Evolutionary conservation across 2,797 vertebrate genomes (phyloP), one percentile per base, ranked within the genome.

Genomic region (Lutjanus campechanus): DNA sequence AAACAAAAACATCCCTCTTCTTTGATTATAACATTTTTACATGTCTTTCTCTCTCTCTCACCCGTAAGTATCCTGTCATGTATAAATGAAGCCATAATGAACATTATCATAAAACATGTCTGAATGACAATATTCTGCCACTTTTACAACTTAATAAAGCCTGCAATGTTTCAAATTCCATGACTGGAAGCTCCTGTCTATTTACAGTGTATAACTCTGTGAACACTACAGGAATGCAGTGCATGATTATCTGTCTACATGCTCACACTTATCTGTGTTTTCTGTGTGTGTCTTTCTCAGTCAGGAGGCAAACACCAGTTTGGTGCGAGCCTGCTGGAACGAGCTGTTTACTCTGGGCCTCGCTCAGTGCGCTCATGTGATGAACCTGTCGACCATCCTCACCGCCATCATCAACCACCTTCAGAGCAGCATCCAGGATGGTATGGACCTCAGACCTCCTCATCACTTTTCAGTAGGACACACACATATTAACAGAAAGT

Each of bases 241-340:
- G 22, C 13, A 6, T 63, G 29, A 17, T 50, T 19, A 5, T 29
- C 29, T 7, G 11, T 69, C 6, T 40, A 9, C 25, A 4, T 10
- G 19, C 46, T 73, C 20, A 73, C 49, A 4, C 43, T 36, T 13
- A 1, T 69, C 16, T 41, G 3, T 43, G 12, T 65, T 47, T 44
- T 22, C 50, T 8, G 4, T 82, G n/a, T 83, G 9, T 85, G 22
- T 82, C 9, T 82, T 15, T 76, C 49, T 11, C 79, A 99, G 98
- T 92, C 98, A 98, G 91, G 98, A 99, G 89, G 97, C 97, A 85
- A 98, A 99, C 82, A 99, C 98, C 5, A 97, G 96, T 88, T 94
- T 99, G 61, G 97, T 99, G 55, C 97, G 98, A 17, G 97, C 98
- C 81, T 99, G 98, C 91, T 99, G 98, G 98, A 99, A 99, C 0